Evolutionary conservation across 2,888 invertebrate genomes (phyloP), one percentile per base, ranked within the genome.

Genomic region (Catonia carolina): DNA sequence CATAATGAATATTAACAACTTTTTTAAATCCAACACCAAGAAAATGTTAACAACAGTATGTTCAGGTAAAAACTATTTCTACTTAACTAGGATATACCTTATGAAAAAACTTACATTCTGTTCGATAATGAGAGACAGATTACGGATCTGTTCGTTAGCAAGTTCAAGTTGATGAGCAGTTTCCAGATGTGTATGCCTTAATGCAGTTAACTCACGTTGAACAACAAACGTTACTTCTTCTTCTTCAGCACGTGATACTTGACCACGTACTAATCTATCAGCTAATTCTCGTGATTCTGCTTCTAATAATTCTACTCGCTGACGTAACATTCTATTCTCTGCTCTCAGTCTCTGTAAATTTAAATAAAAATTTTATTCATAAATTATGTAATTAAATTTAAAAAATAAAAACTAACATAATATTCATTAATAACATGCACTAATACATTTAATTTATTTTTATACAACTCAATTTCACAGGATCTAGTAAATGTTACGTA

Each of bases 251-350:
- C 93, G 78, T 59, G 91, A 93, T 39, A 67, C 67, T 74, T 98
- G 98, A 2, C 93, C 94, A 18, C 89, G 80, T 10, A 95, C 93
- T 61, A 97, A 77, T 57, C 93, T 80, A 73, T 95, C 95, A 0
- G 99, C 99, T 59, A 99, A 74, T 55, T 93, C 90, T 4, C 92
- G 90, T 53, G 94, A 95, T 70, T 93, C 93, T 53, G 89, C 93
- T 73, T 99, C 99, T 54, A 99, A 76, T 63, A 96, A 83, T 69
- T 97, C 97, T 63, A 96, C 95, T 58, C 96, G 79, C 70, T 98
- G 96, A 62, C 94, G 84, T n/a, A 99, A 77, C 54, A 98, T 80
- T 62, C 94, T 85, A 72, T 99, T 99, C 75, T 99, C 99, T 63
- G 96, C 93, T 61, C 97, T 79, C 55, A 94, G 76, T 62, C 86